Evolutionary conservation across 2,113 vertebrate genomes (phyloP).

Genomic region (Neogale vison): DNA sequence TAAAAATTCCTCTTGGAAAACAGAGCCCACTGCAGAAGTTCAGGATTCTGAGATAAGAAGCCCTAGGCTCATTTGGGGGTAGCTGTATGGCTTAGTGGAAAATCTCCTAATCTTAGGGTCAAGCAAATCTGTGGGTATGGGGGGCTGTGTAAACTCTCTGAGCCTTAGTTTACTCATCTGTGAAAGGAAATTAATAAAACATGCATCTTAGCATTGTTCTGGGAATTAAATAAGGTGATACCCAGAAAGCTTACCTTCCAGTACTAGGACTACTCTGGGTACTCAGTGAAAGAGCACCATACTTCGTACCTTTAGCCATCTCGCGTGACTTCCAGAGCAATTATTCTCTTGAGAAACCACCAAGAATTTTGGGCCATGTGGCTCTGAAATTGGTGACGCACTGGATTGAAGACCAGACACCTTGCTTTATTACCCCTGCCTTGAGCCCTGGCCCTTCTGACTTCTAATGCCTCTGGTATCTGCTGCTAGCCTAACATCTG

Average conservation of each 20-base stretch:
- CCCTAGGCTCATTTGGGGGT: neutral
- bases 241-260: neutral
- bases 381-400: neutral
- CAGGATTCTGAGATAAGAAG: neutral
- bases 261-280: neutral
- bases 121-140: neutral
- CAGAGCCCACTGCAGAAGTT: neutral
- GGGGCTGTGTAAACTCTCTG: neutral
- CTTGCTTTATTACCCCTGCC: neutral
- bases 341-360: neutral
- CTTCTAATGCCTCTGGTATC: neutral
- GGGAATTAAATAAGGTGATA: neutral
- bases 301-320: neutral
- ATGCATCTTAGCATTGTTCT: neutral
- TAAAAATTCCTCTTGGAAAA: neutral
- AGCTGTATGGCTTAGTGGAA: neutral
- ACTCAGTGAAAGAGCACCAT: neutral
- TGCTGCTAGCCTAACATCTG: neutral
- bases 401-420: neutral
- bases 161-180: neutral
- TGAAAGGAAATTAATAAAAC: slow-evolving; percentile 3
- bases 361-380: neutral
- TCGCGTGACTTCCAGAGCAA: neutral
- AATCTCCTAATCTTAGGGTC: neutral
- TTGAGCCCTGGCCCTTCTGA: neutral